Base-by-base conservation (phyloP, 2,797 vertebrate genomes). In the Peromyscus eremicus region DNA sequence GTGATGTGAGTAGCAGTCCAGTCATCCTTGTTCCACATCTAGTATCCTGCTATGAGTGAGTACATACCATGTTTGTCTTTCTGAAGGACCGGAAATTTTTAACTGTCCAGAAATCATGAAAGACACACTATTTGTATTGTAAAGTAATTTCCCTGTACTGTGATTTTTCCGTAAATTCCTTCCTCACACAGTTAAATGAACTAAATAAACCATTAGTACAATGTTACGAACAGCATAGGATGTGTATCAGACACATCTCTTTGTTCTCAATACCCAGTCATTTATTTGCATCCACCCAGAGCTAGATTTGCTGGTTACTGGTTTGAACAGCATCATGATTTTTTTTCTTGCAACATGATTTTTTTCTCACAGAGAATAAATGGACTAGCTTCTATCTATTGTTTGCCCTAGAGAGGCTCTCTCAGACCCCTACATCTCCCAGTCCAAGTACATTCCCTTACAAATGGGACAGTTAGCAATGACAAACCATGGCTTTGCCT, bases 31-130 rank as follows among this genome's bases (percentile, higher is more conserved):
- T n/a, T n/a, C n/a, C n/a, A n/a, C n/a, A n/a, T n/a, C n/a, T n/a
- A n/a, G n/a, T n/a, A n/a, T n/a, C n/a, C n/a, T n/a, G n/a, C n/a
- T n/a, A n/a, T n/a, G n/a, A n/a, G n/a, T n/a, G n/a, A n/a, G n/a
- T n/a, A n/a, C n/a, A n/a, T n/a, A n/a, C n/a, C n/a, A n/a, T n/a
- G n/a, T n/a, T n/a, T n/a, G n/a, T n/a, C n/a, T n/a, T n/a, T n/a
- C n/a, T n/a, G n/a, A n/a, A n/a, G n/a, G n/a, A n/a, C n/a, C n/a
- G 1, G 23, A 90, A 85, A 40, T 71, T 91, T 84, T 84, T 84
- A 84, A 90, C 84, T 25, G 5, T 96, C 13, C 80, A 88, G 29
- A 95, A 94, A 76, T 84, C 87, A 64, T 10, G 46, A 73, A 4
- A 85, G 49, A 75, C 6, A 75, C 3, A 7, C 21, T 57, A 52